These are phyloP conservation scores for Thaumetopoea pityocampa DNA, from an alignment of 1,140 invertebrate species.

Conservation along the genomic window DNA sequence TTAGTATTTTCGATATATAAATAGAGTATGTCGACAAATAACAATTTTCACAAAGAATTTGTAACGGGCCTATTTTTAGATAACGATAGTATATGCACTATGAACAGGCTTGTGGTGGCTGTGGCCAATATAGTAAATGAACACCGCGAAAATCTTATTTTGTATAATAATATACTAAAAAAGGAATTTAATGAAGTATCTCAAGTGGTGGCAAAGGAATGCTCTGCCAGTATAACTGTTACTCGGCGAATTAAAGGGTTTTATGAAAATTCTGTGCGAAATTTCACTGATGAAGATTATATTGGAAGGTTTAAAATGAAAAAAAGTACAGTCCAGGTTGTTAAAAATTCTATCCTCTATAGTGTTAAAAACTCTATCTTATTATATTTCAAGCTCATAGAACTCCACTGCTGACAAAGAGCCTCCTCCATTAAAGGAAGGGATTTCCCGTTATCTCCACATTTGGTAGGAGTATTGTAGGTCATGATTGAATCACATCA, in stretches of 20 bases:
- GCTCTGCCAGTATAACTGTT: neutral
- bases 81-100: constrained; percentile 44
- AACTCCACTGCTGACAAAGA: too few relatives aligned
- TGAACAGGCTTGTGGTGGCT: constrained; percentile 50
- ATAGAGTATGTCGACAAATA: too few relatives aligned
- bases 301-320: constrained; percentile 50
- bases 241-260: constrained; percentile 21
- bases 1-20: too few relatives aligned
- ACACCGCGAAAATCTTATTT: constrained; percentile 46
- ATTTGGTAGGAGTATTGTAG: too few relatives aligned
- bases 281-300: constrained; percentile 50
- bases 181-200: constrained; percentile 32
- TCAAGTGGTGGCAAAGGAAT: neutral
- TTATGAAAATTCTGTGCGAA: constrained; percentile 39
- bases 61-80: constrained; percentile 59
- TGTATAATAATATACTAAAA: constrained; percentile 32
- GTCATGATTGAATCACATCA: too few relatives aligned
- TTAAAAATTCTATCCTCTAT: constrained; percentile 5
- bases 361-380: neutral
- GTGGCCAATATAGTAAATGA: constrained; percentile 55
- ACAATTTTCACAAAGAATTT: constrained; percentile 49
- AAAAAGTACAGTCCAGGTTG: constrained; percentile 53
- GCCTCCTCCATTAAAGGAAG: too few relatives aligned
- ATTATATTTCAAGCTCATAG: too few relatives aligned
- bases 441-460: too few relatives aligned